Evolutionary conservation across 2,888 invertebrate genomes (phyloP), one percentile per base, ranked within the genome.

Genomic region (Drosophila anomalipes): DNA sequence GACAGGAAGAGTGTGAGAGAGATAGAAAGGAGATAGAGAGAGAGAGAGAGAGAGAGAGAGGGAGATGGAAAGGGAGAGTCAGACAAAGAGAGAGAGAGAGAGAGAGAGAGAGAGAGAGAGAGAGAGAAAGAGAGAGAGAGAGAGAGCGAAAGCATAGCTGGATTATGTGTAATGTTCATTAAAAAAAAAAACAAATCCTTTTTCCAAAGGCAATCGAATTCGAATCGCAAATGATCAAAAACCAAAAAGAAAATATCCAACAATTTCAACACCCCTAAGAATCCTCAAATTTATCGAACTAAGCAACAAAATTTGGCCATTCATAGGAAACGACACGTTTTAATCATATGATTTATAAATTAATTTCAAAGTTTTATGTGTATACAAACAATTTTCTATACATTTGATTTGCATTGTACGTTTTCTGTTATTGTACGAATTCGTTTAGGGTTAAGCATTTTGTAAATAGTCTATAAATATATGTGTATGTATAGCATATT

Each of bases 151-250:
- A 58, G 70, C 63, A 66, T 41, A 71, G 70, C 75, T 78, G 88
- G 85, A 86, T 75, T 82, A 68, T 80, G 84, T 84, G 85, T 87
- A 82, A 85, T 84, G 80, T 82, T 77, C 70, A 69, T 71, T 79
- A 44, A 75, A 66, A 39, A 56, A 10, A 37, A 76, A 70, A 79
- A 76, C 70, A 72, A 88, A 88, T 76, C 76, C 88, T 80, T 88
- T 90, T 59, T 74, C 77, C 80, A 81, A 86, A 84, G 77, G 78
- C 79, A 86, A 85, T 81, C 86, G 82, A 85, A 90, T 87, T 89
- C 90, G 89, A 91, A 91, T 85, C 80, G 74, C 81, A 86, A 81
- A 86, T 84, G 91, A 91, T 88, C 91, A 91, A 91, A 91, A 91
- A 86, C 75, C 81, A 86, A 90, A 86, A 79, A 86, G 63, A 59